Base-by-base conservation (phyloP, 2,888 invertebrate species). In the Pyrgus malvae region DNA sequence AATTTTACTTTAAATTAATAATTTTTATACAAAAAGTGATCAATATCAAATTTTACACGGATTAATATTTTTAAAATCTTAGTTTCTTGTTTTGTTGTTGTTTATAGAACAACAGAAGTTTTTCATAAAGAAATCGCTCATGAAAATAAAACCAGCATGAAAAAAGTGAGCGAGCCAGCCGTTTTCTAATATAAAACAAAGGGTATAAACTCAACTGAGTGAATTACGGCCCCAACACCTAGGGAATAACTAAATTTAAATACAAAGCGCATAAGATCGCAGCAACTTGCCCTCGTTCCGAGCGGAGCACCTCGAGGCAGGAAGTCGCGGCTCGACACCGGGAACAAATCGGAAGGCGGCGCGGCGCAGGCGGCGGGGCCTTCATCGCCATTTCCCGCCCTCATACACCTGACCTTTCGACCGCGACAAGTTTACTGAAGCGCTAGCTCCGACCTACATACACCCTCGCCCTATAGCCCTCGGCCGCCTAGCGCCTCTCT, bases 391-490 rank as follows among this genome's bases (percentile, higher is more conserved):
- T 82, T 87, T 85, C 83, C 83, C 83, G 85, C 79, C 85, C 84
- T 83, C 82, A 85, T 84, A 86, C 86, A 87, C 87, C 86, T 90
- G 89, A 88, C 88, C 89, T 90, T 89, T 88, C 76, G 78, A 70
- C 80, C 77, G 81, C 81, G 83, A 85, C 87, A 78, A 86, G 86
- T 83, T 88, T 82, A 83, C 78, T 78, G 85, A 85, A 82, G 83
- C 85, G 82, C 78, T 79, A 75, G 77, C 67, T 70, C 74, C 84
- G 89, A 89, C 89, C 89, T 90, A 89, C 70, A 87, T 88, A 75
- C 77, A 65, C 70, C 71, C 75, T 69, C 72, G 71, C 70, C 73
- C 73, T 74, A 71, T 71, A 72, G 59, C 67, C 68, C 64, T 54
- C 63, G 50, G 60, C 58, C 55, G 54, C 60, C 63, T 55, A 63